Percentiles rank a stretch among this genome's conserved stretches.
Evolutionary conservation across 2,113 vertebrate species (phyloP).

Genomic region (Heterochromis multidens): DNA sequence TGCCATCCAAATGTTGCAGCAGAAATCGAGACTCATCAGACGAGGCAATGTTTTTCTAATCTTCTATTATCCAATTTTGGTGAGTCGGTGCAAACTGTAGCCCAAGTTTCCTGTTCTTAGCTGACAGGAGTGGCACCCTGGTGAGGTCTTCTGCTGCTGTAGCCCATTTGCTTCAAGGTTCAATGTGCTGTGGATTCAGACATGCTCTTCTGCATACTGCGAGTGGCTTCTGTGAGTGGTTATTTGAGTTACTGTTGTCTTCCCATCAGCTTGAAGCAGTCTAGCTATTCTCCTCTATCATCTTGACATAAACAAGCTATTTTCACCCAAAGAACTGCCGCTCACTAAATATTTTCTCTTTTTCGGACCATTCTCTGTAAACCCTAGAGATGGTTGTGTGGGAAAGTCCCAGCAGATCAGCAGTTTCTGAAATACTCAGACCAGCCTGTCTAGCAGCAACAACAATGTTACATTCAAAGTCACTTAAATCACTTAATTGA

Average conservation of each 20-base stretch:
- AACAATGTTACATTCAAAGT: background rate
- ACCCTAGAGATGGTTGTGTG: too few relatives aligned
- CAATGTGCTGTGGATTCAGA: background rate
- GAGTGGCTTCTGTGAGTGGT: too few relatives aligned
- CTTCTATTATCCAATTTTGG: background rate
- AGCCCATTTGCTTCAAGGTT: background rate
- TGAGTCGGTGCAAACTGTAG: background rate
- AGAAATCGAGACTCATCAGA: background rate
- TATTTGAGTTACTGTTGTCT: background rate
- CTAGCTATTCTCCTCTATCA: background rate
- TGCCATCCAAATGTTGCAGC: background rate
- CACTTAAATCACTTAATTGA: background rate
- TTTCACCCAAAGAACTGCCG: background rate
- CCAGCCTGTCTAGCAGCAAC: background rate
- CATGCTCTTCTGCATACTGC: too few relatives aligned
- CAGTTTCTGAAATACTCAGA: too few relatives aligned
- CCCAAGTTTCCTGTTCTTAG: fast-evolving
- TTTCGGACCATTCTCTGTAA: too few relatives aligned
- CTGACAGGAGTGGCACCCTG: background rate
- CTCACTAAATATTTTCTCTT: background rate
- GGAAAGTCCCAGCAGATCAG: too few relatives aligned
- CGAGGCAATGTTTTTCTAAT: background rate
- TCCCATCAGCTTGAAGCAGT: background rate
- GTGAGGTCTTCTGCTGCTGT: background rate
- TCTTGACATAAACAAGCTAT: background rate